These are phyloP conservation scores for Pterocles burchelli DNA, from an alignment of 2,113 vertebrate genomes.

Conservation along the genomic window DNA sequence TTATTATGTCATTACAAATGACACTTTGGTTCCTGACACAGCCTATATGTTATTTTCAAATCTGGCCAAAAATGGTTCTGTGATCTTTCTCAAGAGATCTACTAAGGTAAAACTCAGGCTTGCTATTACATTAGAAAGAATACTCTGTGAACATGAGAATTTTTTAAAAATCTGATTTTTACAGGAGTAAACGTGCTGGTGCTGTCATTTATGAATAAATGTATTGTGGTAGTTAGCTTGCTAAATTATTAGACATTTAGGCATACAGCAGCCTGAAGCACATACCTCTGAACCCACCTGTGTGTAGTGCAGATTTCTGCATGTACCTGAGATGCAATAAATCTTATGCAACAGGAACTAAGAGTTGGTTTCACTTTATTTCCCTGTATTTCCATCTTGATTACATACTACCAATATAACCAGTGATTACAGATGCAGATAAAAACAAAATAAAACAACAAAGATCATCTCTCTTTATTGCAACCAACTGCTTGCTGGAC, in stretches of 20 bases:
- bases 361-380: background rate
- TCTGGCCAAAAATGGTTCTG: background rate
- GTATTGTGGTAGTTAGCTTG: background rate
- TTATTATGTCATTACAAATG: background rate
- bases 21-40: background rate
- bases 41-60: background rate
- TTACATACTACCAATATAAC: background rate
- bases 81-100: background rate
- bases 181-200: background rate
- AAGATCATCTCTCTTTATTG: background rate
- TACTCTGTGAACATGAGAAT: no score
- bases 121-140: background rate
- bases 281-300: background rate
- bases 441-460: background rate
- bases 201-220: background rate
- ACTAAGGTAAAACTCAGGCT: background rate
- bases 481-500: background rate
- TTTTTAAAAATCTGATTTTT: background rate
- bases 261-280: background rate
- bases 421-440: background rate
- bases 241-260: background rate
- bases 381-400: background rate
- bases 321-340: background rate
- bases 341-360: background rate
- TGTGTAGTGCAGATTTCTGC: background rate